These are phyloP conservation scores for Drymodes brunneopygia DNA, from an alignment of 2,113 vertebrate species.

Conservation along the genomic window DNA sequence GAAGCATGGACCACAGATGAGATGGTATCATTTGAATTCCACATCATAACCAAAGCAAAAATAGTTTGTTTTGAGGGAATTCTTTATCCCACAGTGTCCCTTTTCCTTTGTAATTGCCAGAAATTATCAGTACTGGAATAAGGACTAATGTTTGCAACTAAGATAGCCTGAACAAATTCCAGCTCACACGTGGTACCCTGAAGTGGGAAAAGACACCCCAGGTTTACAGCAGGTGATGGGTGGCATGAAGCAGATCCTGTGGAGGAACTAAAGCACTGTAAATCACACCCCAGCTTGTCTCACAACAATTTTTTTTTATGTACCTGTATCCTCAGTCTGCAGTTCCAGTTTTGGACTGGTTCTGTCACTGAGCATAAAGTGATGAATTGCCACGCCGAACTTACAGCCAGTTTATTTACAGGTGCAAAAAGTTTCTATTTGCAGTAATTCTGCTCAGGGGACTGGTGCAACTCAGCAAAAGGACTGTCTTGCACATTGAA, in stretches of 20 bases:
- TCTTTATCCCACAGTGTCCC: neutral
- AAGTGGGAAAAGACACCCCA: neutral
- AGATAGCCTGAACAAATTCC: neutral
- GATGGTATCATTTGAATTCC: neutral
- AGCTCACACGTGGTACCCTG: fast-evolving
- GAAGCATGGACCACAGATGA: neutral
- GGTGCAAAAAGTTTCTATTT: neutral
- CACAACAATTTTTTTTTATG: neutral
- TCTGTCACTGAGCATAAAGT: neutral
- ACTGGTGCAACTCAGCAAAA: neutral
- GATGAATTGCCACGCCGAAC: neutral
- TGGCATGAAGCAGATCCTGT: neutral
- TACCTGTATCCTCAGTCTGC: neutral
- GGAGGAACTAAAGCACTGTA: neutral
- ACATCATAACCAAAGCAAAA: neutral
- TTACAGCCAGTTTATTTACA: neutral
- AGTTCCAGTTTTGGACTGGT: neutral
- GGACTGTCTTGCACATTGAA: neutral
- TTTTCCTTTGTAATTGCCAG: neutral
- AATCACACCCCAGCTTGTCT: neutral
- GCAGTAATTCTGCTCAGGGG: neutral
- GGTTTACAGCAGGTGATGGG: neutral
- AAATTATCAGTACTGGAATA: neutral
- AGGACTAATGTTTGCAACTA: neutral
- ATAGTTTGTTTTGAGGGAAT: neutral